Base-by-base conservation (phyloP, 2,797 vertebrate genomes). In the Trematomus bernacchii region DNA sequence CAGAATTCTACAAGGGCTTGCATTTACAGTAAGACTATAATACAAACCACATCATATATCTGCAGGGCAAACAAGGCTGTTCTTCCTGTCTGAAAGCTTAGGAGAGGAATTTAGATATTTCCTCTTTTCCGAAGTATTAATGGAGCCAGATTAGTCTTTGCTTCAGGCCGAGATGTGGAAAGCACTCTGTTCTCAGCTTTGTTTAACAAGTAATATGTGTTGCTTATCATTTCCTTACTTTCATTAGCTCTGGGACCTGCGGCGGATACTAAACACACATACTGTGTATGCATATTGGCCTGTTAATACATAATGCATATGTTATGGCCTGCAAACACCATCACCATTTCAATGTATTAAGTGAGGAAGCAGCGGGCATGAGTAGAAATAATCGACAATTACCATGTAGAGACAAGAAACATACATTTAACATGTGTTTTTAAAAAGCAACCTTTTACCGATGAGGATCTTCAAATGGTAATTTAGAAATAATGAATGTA, bases 131-230 rank as follows among this genome's bases (percentile, higher is more conserved):
- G 77, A 90, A 70, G 73, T 80, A 71, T 90, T 94, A 91, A 89
- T 87, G 79, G 80, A 84, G 71, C 61, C 77, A 80, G 81, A 93
- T 86, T 77, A 91, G 60, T 89, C 61, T 85, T 73, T 42, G 89
- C 93, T 92, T 55, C 48, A 73, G 91, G 93, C 90, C 44, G 33
- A 76, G 46, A 85, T 63, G 76, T 82, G 65, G 71, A 85, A 87
- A 87, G 71, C 87, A 77, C 80, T 81, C 85, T 73, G 76, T 88
- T 87, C 87, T 80, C 46, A 40, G 80, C 82, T 90, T 90, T 93
- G 86, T 92, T 92, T 81, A 92, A 93, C 89, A 89, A 88, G 85
- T 77, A 83, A 74, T 90, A 83, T 80, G 82, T 85, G 83, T 92
- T 89, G 76, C 88, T 92, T 90, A 91, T 89, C 81, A 88, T 89